phyloP scores from a whole-genome alignment of 2,797 vertebrate genomes.

The Anas bahamensis region DNA sequence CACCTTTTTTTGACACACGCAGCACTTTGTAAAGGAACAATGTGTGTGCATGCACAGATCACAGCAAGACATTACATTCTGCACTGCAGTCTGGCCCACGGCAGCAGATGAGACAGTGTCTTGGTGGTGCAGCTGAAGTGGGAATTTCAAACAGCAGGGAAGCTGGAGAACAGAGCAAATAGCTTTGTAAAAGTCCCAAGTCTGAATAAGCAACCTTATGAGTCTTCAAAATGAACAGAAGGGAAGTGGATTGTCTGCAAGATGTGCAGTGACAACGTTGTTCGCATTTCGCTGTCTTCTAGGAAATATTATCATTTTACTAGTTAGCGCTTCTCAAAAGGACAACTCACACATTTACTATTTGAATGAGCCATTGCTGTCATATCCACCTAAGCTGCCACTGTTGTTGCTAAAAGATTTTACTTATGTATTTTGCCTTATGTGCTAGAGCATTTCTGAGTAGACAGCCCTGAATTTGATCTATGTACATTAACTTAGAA shows the following conservation, averaged over 20 bases:
- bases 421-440: background rate
- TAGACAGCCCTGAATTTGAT: background rate
- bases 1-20: background rate
- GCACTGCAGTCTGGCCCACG: background rate
- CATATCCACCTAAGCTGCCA: background rate
- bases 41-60: background rate
- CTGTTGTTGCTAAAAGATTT: background rate
- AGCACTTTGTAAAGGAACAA: background rate
- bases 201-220: background rate
- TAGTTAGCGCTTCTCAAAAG: background rate
- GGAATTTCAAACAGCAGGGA: background rate
- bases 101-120: rapidly evolving
- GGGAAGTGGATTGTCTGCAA: background rate
- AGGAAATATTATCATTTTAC: background rate
- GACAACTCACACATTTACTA: background rate
- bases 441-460: background rate
- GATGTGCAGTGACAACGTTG: background rate
- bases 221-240: background rate
- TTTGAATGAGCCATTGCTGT: background rate
- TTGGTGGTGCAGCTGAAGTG: background rate
- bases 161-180: background rate
- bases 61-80: background rate
- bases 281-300: background rate
- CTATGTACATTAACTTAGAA: background rate
- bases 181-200: background rate